A percentile compares a stretch with the other conserved stretches of the same genome.
phyloP scores from a whole-genome alignment of 1,140 invertebrate species.

The Holotrichia oblita region DNA sequence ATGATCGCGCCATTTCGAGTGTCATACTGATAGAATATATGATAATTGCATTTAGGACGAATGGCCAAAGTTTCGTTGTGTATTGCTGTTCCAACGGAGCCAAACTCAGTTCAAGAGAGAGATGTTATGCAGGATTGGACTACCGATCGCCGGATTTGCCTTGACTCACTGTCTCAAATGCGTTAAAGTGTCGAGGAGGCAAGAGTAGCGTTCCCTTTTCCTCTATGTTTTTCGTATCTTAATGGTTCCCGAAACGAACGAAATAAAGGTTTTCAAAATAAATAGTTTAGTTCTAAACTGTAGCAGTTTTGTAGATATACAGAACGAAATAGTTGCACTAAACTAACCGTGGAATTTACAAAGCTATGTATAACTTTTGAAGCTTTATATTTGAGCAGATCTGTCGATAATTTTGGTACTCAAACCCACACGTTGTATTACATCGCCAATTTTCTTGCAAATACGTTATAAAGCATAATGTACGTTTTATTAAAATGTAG shows the following conservation, averaged over 20 bases:
- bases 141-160: slow-evolving; percentile 20
- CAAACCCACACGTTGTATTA: too few species aligned
- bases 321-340: not conserved
- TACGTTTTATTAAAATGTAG: too few species aligned
- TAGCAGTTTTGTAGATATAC: not conserved
- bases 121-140: slow-evolving; percentile 3
- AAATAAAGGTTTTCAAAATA: not conserved
- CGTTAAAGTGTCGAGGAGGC: slow-evolving; percentile 7
- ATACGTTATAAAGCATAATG: too few species aligned
- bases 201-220: not conserved
- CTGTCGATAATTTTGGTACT: too few species aligned
- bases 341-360: too few species aligned
- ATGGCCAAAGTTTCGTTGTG: slow-evolving; percentile 54
- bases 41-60: slow-evolving; percentile 55
- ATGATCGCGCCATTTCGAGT: slow-evolving; percentile 53
- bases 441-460: too few species aligned
- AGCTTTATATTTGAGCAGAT: too few species aligned
- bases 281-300: too few species aligned
- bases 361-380: too few species aligned
- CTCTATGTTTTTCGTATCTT: not conserved
- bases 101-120: slow-evolving; percentile 43
- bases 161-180: slow-evolving; percentile 27
- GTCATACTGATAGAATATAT: slow-evolving; percentile 55
- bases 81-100: slow-evolving; percentile 51
- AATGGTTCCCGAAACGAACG: not conserved